phyloP scores from a whole-genome alignment of 2,113 vertebrate species.

The Accipiter virgatus region DNA sequence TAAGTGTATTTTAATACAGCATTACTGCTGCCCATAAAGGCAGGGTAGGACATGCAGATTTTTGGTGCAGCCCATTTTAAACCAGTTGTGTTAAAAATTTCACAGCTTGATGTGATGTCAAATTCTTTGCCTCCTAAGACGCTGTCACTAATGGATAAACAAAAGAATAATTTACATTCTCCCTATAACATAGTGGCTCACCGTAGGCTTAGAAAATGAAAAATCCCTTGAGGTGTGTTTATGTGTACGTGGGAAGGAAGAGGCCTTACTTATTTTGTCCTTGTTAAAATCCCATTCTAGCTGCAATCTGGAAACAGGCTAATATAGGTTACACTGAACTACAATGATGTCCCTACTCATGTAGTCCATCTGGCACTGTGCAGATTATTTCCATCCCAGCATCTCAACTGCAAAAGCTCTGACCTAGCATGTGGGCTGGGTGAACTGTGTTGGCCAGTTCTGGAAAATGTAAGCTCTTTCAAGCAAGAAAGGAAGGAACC shows the following conservation, averaged over 20 bases:
- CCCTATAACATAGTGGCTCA: background rate
- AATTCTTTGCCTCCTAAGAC: background rate
- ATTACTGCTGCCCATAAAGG: background rate
- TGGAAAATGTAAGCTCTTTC: background rate
- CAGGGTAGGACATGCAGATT: background rate
- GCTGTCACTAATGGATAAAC: background rate
- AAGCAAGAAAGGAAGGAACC: background rate
- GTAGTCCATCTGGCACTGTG: rapidly evolving
- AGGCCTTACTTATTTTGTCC: background rate
- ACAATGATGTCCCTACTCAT: rapidly evolving
- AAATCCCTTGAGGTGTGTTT: background rate
- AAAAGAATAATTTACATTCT: background rate
- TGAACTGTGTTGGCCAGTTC: rapidly evolving
- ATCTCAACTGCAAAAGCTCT: background rate
- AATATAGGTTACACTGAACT: background rate
- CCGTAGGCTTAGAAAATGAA: background rate
- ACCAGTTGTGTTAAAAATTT: background rate
- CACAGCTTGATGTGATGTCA: background rate
- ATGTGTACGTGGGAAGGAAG: background rate
- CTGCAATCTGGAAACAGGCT: background rate
- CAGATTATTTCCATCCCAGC: background rate
- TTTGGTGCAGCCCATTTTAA: background rate
- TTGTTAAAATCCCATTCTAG: background rate
- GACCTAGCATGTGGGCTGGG: no score
- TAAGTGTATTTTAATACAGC: background rate